Base-by-base conservation (phyloP, 1,140 invertebrate species). In the Campoletis sonorensis region DNA sequence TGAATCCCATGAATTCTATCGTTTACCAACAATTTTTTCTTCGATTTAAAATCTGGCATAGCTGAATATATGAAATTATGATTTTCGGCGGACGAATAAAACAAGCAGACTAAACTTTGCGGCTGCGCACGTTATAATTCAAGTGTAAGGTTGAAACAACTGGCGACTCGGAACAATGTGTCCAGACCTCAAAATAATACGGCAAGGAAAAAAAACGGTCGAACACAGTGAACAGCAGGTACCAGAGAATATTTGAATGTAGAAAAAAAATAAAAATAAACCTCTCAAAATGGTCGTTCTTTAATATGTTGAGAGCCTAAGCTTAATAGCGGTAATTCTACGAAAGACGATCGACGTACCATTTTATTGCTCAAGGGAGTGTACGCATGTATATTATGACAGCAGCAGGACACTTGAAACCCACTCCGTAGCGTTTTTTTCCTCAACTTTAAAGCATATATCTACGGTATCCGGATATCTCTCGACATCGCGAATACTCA, bases 401-500 rank as follows among this genome's bases (percentile, higher is more conserved):
- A 37, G 37, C 37, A n/a, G 37, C 37, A 45, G 40, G 40, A n/a
- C 54, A 58, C 54, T 58, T 10, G 21, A 58, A 58, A 23, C 18
- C 21, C 37, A 23, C 37, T 33, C 30, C 11, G 7, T 23, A 21
- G 8, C 2, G 11, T 26, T 51, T 51, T 23, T 72, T 26, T 10
- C 13, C 40, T 40, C 37, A n/a, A 45, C 71, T 21, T 0, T 40
- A 26, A n/a, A 21, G 40, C 13, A 13, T 58, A 21, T 23, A 4
- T 1, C 54, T 8, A 7, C 26, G 71, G 71, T 73, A 73, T 73
- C 37, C 37, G 37, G 71, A 73, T 73, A 73, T 73, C 40, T 73
- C 21, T 15, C 21, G 54, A 58, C 54, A 73, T 40, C n/a, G n/a
- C 40, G 71, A 73, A 23, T 26, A 23, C 71, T 73, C 37, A 21